A percentile compares a stretch with the other conserved stretches of the same genome.
Evolutionary conservation across 2,797 vertebrate genomes (phyloP).

Genomic region (Oreonectes daqikongensis): DNA sequence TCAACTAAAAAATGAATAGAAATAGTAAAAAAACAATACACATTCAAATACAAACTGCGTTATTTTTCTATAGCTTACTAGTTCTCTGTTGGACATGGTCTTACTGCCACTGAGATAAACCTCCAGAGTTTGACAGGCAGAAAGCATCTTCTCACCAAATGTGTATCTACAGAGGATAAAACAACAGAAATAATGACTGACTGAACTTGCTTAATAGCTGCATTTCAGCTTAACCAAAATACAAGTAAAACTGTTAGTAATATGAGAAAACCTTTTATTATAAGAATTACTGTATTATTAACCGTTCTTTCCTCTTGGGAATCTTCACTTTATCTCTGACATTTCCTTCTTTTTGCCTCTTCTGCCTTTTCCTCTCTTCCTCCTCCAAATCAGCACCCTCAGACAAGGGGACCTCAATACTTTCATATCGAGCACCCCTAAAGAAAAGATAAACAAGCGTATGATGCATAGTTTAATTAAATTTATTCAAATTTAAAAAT

Average conservation of each 20-base stretch:
- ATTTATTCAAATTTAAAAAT: not conserved
- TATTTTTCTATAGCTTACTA: constrained; percentile 77
- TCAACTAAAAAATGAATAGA: not conserved
- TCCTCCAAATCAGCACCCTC: constrained; percentile 56
- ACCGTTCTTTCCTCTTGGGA: constrained; percentile 85
- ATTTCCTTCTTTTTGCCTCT: constrained; percentile 57
- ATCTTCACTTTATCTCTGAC: constrained; percentile 57
- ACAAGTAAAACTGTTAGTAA: not conserved
- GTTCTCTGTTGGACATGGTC: constrained; percentile 82
- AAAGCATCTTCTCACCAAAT: constrained; percentile 88
- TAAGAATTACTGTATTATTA: not conserved
- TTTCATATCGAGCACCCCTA: not conserved
- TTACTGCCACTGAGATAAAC: constrained; percentile 82
- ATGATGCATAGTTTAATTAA: not conserved
- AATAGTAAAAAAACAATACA: constrained; percentile 1
- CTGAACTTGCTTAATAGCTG: not conserved
- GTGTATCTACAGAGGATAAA: constrained; percentile 76
- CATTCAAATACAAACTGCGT: not conserved
- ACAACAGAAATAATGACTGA: not conserved
- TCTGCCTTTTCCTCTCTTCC: constrained; percentile 62
- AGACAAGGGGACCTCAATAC: constrained; percentile 36
- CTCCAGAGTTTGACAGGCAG: constrained; percentile 87
- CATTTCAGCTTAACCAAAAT: not conserved
- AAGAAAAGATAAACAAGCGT: not conserved
- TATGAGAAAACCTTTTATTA: not conserved